phyloP scores from a whole-genome alignment of 2,797 vertebrate genomes.

The Serranus cabrilla region DNA sequence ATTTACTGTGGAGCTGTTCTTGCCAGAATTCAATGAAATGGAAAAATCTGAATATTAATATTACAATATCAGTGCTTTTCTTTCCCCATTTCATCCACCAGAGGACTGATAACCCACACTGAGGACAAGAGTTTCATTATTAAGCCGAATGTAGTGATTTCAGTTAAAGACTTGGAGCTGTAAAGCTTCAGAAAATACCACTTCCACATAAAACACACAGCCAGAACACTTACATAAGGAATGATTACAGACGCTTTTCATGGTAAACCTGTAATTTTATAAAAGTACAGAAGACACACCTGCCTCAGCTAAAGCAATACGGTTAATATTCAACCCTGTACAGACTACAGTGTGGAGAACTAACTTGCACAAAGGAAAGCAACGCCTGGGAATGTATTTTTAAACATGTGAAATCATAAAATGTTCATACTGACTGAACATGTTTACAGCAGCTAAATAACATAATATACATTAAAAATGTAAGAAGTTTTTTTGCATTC shows the following conservation, averaged over 20 bases:
- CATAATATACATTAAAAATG: too few species aligned
- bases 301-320: too few species aligned
- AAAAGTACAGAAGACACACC: too few species aligned
- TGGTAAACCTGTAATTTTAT: too few species aligned
- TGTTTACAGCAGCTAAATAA: too few species aligned
- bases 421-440: too few species aligned
- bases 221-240: neutral
- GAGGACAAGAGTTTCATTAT: slow-evolving; percentile 8
- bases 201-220: neutral
- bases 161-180: neutral
- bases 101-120: slow-evolving; percentile 4
- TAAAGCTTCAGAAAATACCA: neutral
- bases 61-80: slow-evolving; percentile 23
- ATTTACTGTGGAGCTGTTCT: slow-evolving; percentile 42
- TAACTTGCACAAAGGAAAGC: too few species aligned
- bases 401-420: too few species aligned
- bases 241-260: slow-evolving; percentile 1
- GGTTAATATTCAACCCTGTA: too few species aligned
- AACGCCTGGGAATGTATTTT: too few species aligned
- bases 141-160: neutral
- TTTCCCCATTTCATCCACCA: slow-evolving; percentile 16
- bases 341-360: too few species aligned
- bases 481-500: too few species aligned
- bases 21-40: slow-evolving; percentile 28
- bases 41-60: slow-evolving; percentile 31